Percentiles rank a stretch among this genome's conserved stretches.
Conservation (phyloP, 2,888 invertebrate species). For the Eueremaeus valkanovi region DNA sequence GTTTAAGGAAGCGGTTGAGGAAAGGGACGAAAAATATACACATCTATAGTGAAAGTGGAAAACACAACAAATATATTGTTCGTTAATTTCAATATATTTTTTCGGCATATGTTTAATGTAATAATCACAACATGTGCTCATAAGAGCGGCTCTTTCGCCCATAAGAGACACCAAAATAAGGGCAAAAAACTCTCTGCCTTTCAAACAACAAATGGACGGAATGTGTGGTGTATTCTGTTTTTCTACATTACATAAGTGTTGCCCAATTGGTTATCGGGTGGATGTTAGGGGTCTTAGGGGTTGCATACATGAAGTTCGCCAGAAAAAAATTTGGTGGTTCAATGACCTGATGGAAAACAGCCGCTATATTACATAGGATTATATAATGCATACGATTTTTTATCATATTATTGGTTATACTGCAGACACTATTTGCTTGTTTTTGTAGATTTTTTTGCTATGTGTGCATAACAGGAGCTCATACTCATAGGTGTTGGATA, state of each 20-base stretch:
- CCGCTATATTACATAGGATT: not conserved
- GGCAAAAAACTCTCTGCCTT: not conserved
- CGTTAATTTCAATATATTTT: not conserved
- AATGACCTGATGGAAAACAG: constrained; percentile 23
- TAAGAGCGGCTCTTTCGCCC: not conserved
- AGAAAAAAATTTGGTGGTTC: constrained; percentile 17
- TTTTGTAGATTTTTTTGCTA: not conserved
- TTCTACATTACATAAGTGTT: constrained; percentile 12
- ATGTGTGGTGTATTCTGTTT: not conserved
- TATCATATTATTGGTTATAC: not conserved
- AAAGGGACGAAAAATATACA: not conserved
- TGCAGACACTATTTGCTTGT: not conserved
- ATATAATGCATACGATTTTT: constrained; percentile 1
- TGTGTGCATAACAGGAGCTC: not conserved
- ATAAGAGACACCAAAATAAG: constrained; percentile 12
- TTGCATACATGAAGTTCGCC: not conserved
- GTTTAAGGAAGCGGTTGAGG: not conserved
- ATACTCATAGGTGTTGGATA: not conserved
- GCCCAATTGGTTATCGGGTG: constrained; percentile 31
- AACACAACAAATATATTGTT: not conserved
- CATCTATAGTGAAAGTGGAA: constrained; percentile 3
- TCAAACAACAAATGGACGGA: constrained; percentile 19
- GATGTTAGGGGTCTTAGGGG: constrained; percentile 2
- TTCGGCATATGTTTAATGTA: constrained; percentile 27
- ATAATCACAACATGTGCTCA: constrained; percentile 22